Percentiles rank a stretch among this genome's conserved stretches.
These are phyloP conservation scores for Oryctolagus cuniculus DNA, from an alignment of 2,113 vertebrate genomes.

Conservation along the genomic window DNA sequence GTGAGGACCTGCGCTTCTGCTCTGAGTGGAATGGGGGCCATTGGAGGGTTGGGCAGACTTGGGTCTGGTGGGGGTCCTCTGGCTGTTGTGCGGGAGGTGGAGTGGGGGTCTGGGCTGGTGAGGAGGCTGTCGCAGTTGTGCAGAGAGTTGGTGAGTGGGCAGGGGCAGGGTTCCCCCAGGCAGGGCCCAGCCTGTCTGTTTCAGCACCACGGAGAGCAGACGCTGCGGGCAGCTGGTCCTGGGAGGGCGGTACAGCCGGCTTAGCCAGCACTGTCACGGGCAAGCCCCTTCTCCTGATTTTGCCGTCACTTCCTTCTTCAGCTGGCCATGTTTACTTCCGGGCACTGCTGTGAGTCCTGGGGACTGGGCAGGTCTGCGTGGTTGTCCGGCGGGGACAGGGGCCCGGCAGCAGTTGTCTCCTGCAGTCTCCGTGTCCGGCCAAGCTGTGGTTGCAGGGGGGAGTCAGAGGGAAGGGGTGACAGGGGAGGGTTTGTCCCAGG, in stretches of 20 bases:
- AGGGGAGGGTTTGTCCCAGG: background rate
- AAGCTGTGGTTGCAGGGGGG: no score
- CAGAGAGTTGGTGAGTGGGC: background rate
- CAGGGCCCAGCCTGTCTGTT: fast-evolving
- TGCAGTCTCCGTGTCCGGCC: background rate
- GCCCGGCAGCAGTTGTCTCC: background rate
- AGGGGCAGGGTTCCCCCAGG: fast-evolving
- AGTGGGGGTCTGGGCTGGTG: background rate
- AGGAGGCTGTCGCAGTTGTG: background rate
- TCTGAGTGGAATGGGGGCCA: background rate
- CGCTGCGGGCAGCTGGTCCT: no score
- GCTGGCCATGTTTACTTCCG: constrained; percentile 40
- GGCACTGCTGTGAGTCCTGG: background rate
- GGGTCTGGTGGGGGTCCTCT: background rate
- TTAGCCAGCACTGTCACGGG: background rate
- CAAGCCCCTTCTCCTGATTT: background rate
- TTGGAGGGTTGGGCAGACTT: background rate
- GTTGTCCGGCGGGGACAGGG: background rate
- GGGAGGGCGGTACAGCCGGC: no score
- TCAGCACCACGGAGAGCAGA: constrained; percentile 53
- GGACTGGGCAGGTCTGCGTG: constrained; percentile 1
- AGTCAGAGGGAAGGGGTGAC: background rate
- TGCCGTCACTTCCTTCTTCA: background rate
- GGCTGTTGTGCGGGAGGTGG: background rate
- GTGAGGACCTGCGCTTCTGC: background rate